These are phyloP conservation scores for Ovibos moschatus DNA, from an alignment of 2,113 vertebrate species.

Conservation along the genomic window DNA sequence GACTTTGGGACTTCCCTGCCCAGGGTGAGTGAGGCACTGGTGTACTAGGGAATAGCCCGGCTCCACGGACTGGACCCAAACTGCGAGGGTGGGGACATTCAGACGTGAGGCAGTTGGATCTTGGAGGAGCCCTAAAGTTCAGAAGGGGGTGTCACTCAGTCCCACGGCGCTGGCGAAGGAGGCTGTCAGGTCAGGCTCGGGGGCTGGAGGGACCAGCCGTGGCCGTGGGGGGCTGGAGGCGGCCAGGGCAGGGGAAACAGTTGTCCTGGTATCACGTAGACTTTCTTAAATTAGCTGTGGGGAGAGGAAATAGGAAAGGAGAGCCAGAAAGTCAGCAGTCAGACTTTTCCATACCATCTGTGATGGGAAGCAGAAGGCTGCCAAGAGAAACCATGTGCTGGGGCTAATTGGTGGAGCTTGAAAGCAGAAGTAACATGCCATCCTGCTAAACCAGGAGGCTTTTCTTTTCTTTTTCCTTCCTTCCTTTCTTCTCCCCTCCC, in stretches of 20 bases:
- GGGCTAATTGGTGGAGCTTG: slow-evolving; percentile 45
- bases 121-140: background rate
- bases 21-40: background rate
- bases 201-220: background rate
- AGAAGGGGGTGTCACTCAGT: background rate
- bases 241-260: background rate
- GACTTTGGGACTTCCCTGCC: background rate
- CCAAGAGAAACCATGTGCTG: slow-evolving; percentile 37
- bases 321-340: slow-evolving; percentile 64
- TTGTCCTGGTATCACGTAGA: background rate
- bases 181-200: background rate
- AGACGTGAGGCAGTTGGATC: background rate
- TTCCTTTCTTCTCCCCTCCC: fast-evolving
- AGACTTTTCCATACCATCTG: slow-evolving; percentile 66
- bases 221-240: background rate
- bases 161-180: background rate
- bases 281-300: slow-evolving; percentile 62
- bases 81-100: background rate
- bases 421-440: background rate
- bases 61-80: background rate
- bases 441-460: background rate
- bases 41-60: fast-evolving
- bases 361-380: slow-evolving; percentile 38
- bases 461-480: background rate
- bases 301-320: slow-evolving; percentile 47